Percentiles rank a stretch among this genome's conserved stretches.
These are phyloP conservation scores for Neopipo cinnamomea DNA, from an alignment of 2,113 vertebrate genomes.

Conservation along the genomic window DNA sequence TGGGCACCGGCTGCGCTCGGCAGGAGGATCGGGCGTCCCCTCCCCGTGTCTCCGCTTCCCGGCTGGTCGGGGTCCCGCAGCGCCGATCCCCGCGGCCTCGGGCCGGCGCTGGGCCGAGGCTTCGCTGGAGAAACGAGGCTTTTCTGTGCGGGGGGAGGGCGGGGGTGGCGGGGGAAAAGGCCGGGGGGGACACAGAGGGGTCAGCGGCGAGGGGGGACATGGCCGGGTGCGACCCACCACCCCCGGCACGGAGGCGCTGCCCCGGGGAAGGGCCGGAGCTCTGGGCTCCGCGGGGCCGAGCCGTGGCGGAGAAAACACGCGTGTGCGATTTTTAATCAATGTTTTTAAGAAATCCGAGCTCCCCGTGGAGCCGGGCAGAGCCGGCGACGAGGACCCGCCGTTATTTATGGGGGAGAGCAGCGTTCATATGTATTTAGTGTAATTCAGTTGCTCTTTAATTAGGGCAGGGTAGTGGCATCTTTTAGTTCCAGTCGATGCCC, in stretches of 20 bases:
- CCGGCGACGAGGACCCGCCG: neutral
- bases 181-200: neutral
- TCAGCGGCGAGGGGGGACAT: neutral
- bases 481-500: slow-evolving; percentile 96
- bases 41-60: neutral
- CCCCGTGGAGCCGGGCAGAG: neutral
- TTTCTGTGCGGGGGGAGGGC: neutral
- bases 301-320: neutral
- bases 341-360: neutral
- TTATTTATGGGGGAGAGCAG: slow-evolving; percentile 63
- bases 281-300: neutral
- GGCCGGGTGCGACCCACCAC: neutral
- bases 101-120: neutral
- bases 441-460: slow-evolving; percentile 90
- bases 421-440: slow-evolving; percentile 74
- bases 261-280: neutral
- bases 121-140: neutral
- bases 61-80: neutral
- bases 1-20: neutral
- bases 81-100: neutral
- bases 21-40: neutral
- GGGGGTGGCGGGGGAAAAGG: neutral
- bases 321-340: neutral
- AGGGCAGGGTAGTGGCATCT: slow-evolving; percentile 86
- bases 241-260: neutral